Conservation (phyloP, 1,140 invertebrate genomes). For the Stegodyphus dumicola region DNA sequence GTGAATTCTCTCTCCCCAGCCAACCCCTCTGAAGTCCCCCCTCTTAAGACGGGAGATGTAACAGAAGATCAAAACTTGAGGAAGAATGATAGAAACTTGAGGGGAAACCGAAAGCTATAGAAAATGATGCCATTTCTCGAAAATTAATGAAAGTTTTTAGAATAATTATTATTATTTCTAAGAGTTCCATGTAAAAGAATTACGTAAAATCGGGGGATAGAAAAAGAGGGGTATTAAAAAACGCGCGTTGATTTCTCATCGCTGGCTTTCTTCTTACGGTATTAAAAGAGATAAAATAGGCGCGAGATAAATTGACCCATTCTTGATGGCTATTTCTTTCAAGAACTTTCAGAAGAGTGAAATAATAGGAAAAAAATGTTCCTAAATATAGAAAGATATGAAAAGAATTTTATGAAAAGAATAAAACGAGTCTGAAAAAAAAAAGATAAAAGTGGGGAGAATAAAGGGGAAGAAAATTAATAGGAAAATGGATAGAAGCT, state of each 20-base stretch:
- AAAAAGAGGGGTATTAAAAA: not conserved
- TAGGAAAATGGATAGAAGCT: not conserved
- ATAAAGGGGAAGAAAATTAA: not conserved
- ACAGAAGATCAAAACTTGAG: no score
- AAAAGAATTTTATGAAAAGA: not conserved
- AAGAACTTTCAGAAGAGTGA: not conserved
- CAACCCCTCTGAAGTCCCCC: no score
- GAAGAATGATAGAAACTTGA: no score
- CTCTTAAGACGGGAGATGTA: no score
- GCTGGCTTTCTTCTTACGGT: not conserved
- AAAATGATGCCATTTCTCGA: no score
- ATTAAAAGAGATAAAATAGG: constrained; percentile 1
- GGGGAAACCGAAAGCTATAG: no score
- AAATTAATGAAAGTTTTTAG: constrained; percentile 6
- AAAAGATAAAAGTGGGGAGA: not conserved
- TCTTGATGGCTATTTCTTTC: not conserved
- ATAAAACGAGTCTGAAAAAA: not conserved
- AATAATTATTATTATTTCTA: constrained; percentile 8
- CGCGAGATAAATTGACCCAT: constrained; percentile 8
- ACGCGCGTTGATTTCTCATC: not conserved
- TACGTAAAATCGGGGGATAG: not conserved
- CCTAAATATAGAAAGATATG: not conserved
- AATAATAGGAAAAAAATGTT: not conserved
- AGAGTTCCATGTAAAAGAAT: not conserved
- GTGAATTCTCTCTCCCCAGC: no score